phyloP scores from a whole-genome alignment of 2,888 invertebrate genomes.

The Chymomyza caudatula region DNA sequence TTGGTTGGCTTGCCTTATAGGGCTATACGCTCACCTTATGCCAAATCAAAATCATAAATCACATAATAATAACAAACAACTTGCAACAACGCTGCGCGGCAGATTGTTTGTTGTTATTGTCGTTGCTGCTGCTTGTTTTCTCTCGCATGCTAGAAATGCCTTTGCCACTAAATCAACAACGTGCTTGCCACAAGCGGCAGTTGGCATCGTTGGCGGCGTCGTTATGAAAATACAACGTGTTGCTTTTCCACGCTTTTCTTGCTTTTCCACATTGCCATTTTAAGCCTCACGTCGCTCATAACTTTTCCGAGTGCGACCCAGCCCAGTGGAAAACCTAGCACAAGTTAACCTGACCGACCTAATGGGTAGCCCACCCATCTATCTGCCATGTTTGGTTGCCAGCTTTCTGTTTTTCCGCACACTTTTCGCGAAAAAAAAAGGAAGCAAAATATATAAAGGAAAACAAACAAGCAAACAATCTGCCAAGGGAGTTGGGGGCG shows the following conservation, averaged over 20 bases:
- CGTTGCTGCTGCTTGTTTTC: not conserved
- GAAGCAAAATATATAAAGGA: not conserved
- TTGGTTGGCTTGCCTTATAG: not conserved
- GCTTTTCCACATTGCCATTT: constrained; percentile 1
- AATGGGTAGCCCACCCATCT: not conserved
- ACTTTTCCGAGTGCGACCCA: constrained; percentile 8
- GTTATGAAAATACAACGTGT: constrained; percentile 50
- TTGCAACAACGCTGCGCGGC: constrained; percentile 17
- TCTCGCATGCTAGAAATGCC: not conserved
- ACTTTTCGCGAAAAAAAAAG: not conserved
- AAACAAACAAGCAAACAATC: constrained; percentile 41
- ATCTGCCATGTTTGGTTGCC: not conserved
- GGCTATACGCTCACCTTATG: not conserved
- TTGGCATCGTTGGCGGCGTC: not conserved
- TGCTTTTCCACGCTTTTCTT: constrained; percentile 43
- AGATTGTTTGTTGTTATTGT: constrained; percentile 28
- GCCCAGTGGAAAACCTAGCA: not conserved
- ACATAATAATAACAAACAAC: constrained; percentile 19
- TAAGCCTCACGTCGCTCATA: constrained; percentile 39
- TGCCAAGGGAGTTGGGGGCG: constrained; percentile 7
- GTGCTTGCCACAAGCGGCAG: not conserved
- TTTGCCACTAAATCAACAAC: constrained; percentile 19
- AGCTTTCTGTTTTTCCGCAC: constrained; percentile 11
- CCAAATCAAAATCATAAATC: constrained; percentile 53
- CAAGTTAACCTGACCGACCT: not conserved